Percentiles rank a stretch among this genome's conserved stretches.
Evolutionary conservation across 2,888 invertebrate species (phyloP).

Genomic region (Prosapia bicincta): DNA sequence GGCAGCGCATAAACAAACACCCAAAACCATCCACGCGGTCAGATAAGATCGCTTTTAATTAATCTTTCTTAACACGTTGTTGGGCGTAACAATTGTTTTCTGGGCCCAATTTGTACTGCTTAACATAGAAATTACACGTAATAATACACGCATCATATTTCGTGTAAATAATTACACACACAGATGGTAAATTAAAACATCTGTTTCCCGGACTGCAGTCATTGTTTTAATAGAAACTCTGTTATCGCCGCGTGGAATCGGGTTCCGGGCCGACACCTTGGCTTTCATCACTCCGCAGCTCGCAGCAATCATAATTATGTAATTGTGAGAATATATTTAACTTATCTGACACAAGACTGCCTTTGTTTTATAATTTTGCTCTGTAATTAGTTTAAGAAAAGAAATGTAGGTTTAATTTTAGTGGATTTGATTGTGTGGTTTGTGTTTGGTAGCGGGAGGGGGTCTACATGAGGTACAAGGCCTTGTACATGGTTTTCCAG

Average conservation of each 20-base stretch:
- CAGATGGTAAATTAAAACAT: slow-evolving; percentile 29
- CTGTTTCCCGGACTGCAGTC: neutral
- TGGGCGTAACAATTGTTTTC: neutral
- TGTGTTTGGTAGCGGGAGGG: too few species aligned
- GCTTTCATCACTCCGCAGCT: neutral
- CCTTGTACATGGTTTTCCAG: too few species aligned
- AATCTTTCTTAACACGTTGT: neutral
- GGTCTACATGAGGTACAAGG: too few species aligned
- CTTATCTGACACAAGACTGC: neutral
- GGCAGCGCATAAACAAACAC: neutral
- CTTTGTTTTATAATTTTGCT: neutral
- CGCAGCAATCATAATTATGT: neutral
- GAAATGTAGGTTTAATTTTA: too few species aligned
- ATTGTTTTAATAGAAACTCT: slow-evolving; percentile 2
- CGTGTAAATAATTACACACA: slow-evolving; percentile 24
- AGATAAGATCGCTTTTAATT: neutral
- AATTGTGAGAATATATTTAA: neutral
- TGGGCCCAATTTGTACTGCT: slow-evolving; percentile 18
- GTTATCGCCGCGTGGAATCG: neutral
- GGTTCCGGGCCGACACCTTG: neutral
- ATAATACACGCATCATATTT: slow-evolving; percentile 25
- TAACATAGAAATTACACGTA: slow-evolving; percentile 24
- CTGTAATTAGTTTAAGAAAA: too few species aligned
- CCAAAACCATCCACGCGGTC: neutral
- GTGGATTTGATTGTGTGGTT: too few species aligned